phyloP scores from a whole-genome alignment of 2,888 invertebrate species.

The Drosophila heteroneura region DNA sequence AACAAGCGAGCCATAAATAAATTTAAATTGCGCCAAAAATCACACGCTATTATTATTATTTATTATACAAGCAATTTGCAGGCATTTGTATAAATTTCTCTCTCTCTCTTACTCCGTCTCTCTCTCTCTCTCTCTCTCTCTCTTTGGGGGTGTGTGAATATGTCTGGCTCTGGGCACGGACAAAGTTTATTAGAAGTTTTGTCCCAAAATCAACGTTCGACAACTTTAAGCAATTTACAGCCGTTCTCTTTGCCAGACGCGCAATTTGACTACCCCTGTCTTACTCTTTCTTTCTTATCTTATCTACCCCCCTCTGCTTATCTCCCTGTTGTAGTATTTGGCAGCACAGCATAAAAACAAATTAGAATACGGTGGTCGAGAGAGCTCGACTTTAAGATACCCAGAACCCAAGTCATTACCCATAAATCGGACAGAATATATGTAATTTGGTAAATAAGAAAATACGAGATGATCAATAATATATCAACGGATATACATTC shows the following conservation, averaged over 20 bases:
- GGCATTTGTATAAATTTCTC: conserved; percentile 38
- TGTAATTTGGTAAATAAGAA: neutral
- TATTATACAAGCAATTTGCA: conserved; percentile 79
- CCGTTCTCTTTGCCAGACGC: conserved; percentile 16
- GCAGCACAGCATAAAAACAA: neutral
- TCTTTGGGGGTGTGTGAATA: neutral
- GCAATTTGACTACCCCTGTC: neutral
- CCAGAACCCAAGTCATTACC: neutral
- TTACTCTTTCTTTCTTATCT: conserved; percentile 12
- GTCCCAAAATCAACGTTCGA: conserved; percentile 57
- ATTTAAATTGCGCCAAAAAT: conserved; percentile 81
- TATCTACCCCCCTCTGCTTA: neutral
- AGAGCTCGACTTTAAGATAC: neutral
- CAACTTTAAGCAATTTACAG: conserved; percentile 57
- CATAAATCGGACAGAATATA: neutral
- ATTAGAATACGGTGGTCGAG: neutral
- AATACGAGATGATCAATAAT: neutral
- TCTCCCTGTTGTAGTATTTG: neutral
- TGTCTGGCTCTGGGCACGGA: conserved; percentile 11
- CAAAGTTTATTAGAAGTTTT: conserved; percentile 68
- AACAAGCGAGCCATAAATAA: conserved; percentile 71
- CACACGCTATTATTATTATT: conserved; percentile 80
- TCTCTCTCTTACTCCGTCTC: neutral
- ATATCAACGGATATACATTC: neutral
- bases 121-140: neutral